Percentiles rank a stretch among this genome's conserved stretches.
Evolutionary conservation across 2,797 vertebrate genomes (phyloP).

Genomic region (Sebastes nivosus): DNA sequence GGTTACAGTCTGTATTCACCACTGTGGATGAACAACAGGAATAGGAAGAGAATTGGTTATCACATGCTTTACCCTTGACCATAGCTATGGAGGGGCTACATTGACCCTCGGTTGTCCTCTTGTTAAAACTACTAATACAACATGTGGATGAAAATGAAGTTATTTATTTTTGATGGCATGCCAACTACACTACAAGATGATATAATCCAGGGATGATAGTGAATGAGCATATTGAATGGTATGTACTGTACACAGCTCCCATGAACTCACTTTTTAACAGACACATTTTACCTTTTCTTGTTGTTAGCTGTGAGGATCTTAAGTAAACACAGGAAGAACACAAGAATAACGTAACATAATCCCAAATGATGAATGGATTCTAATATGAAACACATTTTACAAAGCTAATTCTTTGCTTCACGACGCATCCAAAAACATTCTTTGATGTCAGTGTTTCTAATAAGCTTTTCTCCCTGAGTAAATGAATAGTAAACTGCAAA

Average conservation of each 20-base stretch:
- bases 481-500: conserved; percentile 16
- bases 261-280: not conserved
- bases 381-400: conserved; percentile 2
- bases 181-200: not conserved
- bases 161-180: not conserved
- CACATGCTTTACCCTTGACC: not conserved
- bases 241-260: not conserved
- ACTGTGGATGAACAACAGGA: not conserved
- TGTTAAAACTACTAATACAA: not conserved
- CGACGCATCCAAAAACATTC: not conserved
- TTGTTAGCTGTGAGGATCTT: not conserved
- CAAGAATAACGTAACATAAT: not conserved
- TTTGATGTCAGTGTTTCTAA: conserved; percentile 34
- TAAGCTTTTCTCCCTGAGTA: conserved; percentile 7
- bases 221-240: not conserved
- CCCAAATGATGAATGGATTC: not conserved
- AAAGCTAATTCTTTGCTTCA: not conserved
- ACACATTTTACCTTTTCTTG: not conserved
- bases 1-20: not conserved
- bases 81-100: not conserved
- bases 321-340: not conserved
- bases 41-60: not conserved
- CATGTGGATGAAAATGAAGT: not conserved
- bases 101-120: not conserved
- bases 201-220: not conserved